Evolutionary conservation across 2,888 invertebrate genomes (phyloP).

Genomic region (Glaucopsyche alexis): DNA sequence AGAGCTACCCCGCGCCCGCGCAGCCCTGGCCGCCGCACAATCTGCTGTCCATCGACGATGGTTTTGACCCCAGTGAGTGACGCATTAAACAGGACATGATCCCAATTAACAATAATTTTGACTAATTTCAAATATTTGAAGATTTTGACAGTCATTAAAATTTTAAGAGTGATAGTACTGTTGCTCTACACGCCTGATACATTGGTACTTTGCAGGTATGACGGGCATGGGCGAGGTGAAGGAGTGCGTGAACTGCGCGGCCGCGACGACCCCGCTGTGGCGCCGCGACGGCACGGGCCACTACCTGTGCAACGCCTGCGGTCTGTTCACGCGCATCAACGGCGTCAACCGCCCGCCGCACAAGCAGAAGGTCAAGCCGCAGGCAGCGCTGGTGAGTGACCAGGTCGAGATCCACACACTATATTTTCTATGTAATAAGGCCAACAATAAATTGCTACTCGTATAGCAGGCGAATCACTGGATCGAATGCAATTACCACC

Average conservation of each 20-base stretch:
- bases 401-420: conserved; percentile 20
- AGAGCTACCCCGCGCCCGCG: conserved; percentile 62
- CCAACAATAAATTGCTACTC: no score
- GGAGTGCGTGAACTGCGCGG: conserved; percentile 97
- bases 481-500: no score
- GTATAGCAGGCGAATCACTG: no score
- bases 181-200: no score
- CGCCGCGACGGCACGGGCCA: conserved; percentile 99
- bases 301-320: conserved; percentile 99
- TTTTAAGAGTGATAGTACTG: no score
- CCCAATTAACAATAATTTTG: no score
- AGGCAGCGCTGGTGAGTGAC: conserved; percentile 71
- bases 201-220: conserved; percentile 51
- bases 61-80: conserved; percentile 70
- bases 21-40: conserved; percentile 73
- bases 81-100: background rate
- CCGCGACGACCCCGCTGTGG: conserved; percentile 95
- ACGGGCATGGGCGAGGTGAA: conserved; percentile 82
- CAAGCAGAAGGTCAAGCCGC: conserved; percentile 84
- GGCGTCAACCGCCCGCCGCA: conserved; percentile 86
- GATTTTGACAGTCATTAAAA: no score
- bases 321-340: conserved; percentile 89
- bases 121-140: no score
- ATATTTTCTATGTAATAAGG: background rate
- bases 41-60: conserved; percentile 70